Evolutionary conservation across 2,113 vertebrate genomes (phyloP).

Genomic region (Callipepla californica): DNA sequence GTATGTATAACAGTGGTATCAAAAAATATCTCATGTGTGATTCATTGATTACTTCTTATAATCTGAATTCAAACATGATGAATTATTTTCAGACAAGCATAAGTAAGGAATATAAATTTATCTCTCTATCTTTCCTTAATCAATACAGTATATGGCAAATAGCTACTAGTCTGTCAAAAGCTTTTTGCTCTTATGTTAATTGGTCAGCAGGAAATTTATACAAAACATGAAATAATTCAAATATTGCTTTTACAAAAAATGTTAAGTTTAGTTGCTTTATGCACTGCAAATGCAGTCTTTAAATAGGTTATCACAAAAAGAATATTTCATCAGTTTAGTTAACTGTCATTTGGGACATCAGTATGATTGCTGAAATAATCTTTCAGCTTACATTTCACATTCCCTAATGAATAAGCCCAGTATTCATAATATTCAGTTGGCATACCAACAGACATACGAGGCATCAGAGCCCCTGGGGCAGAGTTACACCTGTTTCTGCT

Average conservation of each 20-base stretch:
- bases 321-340: not conserved
- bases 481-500: not conserved
- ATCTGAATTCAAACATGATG: not conserved
- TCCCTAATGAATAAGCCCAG: not conserved
- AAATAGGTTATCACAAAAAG: not conserved
- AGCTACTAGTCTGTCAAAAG: not conserved
- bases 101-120: not conserved
- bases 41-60: constrained; percentile 13
- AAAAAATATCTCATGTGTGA: not conserved
- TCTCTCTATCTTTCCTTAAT: not conserved
- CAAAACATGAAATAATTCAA: not conserved
- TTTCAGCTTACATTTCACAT: not conserved
- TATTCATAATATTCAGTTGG: not conserved
- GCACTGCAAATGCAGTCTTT: not conserved
- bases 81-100: not conserved
- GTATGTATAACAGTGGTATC: not conserved
- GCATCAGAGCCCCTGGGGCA: no score
- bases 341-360: not conserved
- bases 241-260: not conserved
- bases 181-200: not conserved
- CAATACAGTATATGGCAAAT: not conserved
- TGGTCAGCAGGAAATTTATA: not conserved
- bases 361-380: not conserved
- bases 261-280: not conserved
- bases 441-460: not conserved